Conservation (phyloP, 2,113 vertebrate species). For the Tragelaphus strepsiceros region DNA sequence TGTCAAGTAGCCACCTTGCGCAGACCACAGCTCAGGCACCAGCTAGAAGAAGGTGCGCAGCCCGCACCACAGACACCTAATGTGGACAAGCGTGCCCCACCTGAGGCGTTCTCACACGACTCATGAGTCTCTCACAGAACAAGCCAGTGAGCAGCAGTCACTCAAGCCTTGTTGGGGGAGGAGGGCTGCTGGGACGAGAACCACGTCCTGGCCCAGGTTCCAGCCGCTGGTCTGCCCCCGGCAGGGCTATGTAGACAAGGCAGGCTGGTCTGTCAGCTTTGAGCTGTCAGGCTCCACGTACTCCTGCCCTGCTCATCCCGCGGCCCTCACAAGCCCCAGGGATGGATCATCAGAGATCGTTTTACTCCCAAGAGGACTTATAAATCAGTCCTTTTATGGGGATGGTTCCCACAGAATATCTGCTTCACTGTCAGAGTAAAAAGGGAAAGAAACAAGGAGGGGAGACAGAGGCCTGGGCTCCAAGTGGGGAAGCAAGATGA, state of each 20-base stretch:
- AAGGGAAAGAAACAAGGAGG: not conserved
- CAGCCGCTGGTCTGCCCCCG: not conserved
- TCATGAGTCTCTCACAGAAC: not conserved
- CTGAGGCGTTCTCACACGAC: accelerated
- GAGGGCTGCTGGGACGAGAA: not conserved
- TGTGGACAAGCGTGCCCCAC: accelerated
- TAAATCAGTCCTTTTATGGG: not conserved
- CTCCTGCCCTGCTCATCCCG: not conserved
- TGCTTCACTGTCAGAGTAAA: not conserved
- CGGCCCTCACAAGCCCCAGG: not conserved
- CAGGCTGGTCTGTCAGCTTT: not conserved
- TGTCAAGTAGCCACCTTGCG: not conserved
- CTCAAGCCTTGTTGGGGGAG: not conserved
- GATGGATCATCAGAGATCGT: not conserved
- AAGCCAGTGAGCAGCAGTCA: not conserved
- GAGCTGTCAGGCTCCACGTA: not conserved
- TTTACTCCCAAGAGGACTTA: not conserved
- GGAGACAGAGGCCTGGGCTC: constrained; percentile 42
- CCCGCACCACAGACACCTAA: accelerated
- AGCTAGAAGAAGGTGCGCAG: not conserved
- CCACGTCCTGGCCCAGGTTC: accelerated
- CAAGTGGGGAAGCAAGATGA: not conserved
- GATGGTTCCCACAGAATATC: not conserved
- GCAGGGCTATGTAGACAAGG: not conserved
- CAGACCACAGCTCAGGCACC: not conserved